Percentiles rank a stretch among this genome's conserved stretches.
phyloP scores from a whole-genome alignment of 2,113 vertebrate species.

The Agelaius tricolor region DNA sequence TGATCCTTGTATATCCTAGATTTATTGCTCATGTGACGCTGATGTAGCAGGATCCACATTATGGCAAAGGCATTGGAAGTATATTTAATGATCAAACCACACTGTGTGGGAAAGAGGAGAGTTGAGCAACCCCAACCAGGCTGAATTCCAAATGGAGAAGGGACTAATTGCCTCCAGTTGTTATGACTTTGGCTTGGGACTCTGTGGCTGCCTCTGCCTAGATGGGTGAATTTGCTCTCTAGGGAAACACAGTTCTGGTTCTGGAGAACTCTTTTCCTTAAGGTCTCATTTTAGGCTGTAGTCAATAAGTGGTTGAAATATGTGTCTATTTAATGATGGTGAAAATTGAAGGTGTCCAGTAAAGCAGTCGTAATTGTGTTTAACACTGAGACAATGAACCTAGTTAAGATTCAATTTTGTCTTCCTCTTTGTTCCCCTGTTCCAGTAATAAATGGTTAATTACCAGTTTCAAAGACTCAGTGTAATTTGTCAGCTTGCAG shows the following conservation, averaged over 20 bases:
- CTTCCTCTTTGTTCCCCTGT: not conserved
- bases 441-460: constrained; percentile 36
- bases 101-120: not conserved
- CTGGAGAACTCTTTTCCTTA: not conserved
- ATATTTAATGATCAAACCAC: not conserved
- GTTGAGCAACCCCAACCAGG: not conserved
- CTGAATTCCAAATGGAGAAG: not conserved
- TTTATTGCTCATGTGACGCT: not conserved
- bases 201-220: not conserved
- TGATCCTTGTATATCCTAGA: not conserved
- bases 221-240: not conserved
- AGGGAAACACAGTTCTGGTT: not conserved
- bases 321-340: not conserved
- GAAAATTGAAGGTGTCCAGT: constrained; percentile 33
- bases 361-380: constrained; percentile 4
- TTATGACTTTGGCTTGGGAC: not conserved
- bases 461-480: not conserved
- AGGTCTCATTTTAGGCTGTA: not conserved
- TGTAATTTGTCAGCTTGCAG: not conserved
- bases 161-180: not conserved
- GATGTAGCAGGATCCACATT: not conserved
- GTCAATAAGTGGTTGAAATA: constrained; percentile 14
- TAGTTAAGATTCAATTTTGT: constrained; percentile 35
- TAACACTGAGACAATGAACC: constrained; percentile 19
- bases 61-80: not conserved